A percentile compares a stretch with the other conserved stretches of the same genome.
Evolutionary conservation across 2,888 invertebrate species (phyloP).

Genomic region (Magallana nippona): DNA sequence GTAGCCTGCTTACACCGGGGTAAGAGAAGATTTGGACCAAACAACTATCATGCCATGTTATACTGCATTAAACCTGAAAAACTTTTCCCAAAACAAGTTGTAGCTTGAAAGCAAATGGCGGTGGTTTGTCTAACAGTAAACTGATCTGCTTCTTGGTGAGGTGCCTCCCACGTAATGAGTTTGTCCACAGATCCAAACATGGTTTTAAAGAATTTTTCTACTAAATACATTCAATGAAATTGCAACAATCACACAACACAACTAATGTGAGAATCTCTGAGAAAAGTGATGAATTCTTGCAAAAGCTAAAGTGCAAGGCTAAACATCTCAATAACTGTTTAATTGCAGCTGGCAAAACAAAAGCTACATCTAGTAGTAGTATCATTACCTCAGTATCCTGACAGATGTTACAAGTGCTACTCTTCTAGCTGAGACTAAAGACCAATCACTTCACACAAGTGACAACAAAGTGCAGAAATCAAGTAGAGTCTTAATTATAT

Average conservation of each 20-base stretch:
- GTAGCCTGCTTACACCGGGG: neutral
- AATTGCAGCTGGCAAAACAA: neutral
- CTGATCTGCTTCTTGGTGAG: neutral
- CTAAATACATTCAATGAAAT: neutral
- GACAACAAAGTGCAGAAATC: too few species aligned
- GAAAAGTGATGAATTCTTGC: neutral
- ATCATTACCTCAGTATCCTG: too few species aligned
- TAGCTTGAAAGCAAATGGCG: neutral
- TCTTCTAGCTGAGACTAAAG: too few species aligned
- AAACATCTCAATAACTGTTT: neutral
- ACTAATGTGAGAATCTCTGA: neutral
- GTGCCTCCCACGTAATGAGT: neutral
- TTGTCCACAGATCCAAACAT: neutral
- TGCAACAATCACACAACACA: neutral
- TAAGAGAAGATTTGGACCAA: slow-evolving; percentile 7
- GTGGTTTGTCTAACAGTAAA: neutral
- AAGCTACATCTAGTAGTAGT: neutral
- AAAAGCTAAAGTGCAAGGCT: slow-evolving; percentile 3
- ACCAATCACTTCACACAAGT: too few species aligned
- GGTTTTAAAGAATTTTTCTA: neutral
- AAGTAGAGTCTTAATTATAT: too few species aligned
- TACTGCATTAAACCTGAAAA: slow-evolving; percentile 13
- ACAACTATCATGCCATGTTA: slow-evolving; percentile 26
- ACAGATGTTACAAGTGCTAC: too few species aligned
- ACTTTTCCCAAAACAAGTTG: neutral